Evolutionary conservation across 2,888 invertebrate genomes (phyloP).

Genomic region (Drosophila lacicola): DNA sequence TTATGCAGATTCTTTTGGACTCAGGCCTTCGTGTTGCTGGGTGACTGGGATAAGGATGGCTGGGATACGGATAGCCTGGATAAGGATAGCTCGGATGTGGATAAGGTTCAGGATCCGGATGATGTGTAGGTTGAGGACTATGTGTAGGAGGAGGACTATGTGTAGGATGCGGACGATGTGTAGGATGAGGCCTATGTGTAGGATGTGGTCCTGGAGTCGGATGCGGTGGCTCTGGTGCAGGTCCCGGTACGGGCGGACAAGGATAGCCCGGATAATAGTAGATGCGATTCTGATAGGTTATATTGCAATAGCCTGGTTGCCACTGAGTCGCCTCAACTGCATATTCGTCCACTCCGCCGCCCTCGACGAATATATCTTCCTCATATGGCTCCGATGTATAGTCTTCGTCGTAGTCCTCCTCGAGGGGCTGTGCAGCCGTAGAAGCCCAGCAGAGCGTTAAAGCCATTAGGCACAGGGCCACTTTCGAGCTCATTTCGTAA

Average conservation of each 20-base stretch:
- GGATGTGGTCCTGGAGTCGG: neutral
- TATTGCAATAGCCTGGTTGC: slow-evolving; percentile 4
- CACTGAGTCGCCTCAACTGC: neutral
- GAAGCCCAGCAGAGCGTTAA: slow-evolving; percentile 11
- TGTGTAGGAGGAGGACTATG: neutral
- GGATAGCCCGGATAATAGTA: slow-evolving; percentile 3
- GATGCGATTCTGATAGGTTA: neutral
- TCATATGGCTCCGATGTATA: neutral
- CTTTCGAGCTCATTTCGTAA: slow-evolving; percentile 29
- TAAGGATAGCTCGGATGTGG: slow-evolving; percentile 1
- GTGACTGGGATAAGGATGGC: neutral
- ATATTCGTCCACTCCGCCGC: neutral
- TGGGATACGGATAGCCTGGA: slow-evolving; percentile 13
- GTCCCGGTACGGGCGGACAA: neutral
- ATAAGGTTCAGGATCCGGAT: neutral
- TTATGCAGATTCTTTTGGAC: slow-evolving; percentile 8
- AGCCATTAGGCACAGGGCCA: slow-evolving; percentile 11
- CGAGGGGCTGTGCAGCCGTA: slow-evolving; percentile 1
- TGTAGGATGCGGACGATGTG: neutral
- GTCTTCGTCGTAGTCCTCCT: neutral
- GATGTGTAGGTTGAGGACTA: neutral
- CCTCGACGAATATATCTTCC: neutral
- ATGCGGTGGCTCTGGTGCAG: neutral
- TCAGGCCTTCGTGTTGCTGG: neutral
- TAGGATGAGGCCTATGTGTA: neutral